These are phyloP conservation scores for Lophotriccus pileatus DNA, from an alignment of 2,797 vertebrate genomes.

Conservation along the genomic window DNA sequence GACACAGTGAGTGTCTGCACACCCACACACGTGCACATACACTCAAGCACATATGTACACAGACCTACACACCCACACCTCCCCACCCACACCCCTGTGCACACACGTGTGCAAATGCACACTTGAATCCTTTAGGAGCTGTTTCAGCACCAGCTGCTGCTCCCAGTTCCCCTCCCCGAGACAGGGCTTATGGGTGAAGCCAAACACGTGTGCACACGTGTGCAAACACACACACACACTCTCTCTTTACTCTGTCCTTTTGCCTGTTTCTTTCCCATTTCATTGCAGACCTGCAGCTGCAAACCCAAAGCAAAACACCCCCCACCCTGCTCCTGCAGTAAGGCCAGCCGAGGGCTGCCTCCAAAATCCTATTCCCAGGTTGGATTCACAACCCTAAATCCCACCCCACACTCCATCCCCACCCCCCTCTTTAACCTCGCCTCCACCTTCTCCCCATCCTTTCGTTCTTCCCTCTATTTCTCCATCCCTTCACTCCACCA, in stretches of 20 bases:
- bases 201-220: rapidly evolving
- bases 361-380: not conserved
- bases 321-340: not conserved
- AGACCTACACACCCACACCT: too few species aligned
- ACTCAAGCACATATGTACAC: not conserved
- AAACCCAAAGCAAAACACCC: not conserved
- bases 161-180: not conserved
- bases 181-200: too few species aligned
- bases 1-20: not conserved
- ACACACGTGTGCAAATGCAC: not conserved
- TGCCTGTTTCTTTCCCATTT: rapidly evolving
- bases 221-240: too few species aligned
- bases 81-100: rapidly evolving
- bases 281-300: not conserved
- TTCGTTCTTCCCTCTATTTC: not conserved
- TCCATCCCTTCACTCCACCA: not conserved
- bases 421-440: not conserved
- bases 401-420: rapidly evolving
- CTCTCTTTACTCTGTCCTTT: not conserved
- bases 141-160: not conserved
- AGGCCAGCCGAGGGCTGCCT: rapidly evolving
- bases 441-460: not conserved
- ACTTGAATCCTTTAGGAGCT: not conserved
- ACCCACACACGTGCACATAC: too few species aligned
- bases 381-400: not conserved